A percentile compares a stretch with the other conserved stretches of the same genome.
phyloP scores from a whole-genome alignment of 2,888 invertebrate genomes.

The Stratiomys singularior region DNA sequence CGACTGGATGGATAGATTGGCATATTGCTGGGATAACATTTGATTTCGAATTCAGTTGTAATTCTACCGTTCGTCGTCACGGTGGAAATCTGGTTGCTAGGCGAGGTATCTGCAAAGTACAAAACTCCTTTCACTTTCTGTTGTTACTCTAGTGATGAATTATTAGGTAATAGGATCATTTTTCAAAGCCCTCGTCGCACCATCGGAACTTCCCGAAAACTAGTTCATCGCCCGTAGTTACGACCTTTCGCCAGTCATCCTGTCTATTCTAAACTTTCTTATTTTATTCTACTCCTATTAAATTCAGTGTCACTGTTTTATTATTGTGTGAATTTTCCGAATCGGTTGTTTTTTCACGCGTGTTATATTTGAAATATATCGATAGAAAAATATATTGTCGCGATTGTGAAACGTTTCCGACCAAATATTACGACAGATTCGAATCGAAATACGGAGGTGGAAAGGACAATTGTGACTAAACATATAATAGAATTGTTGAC shows the following conservation, averaged over 20 bases:
- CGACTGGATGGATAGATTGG: constrained; percentile 37
- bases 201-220: constrained; percentile 50
- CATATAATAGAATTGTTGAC: not conserved
- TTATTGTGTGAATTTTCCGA: constrained; percentile 16
- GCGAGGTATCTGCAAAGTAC: constrained; percentile 55
- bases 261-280: not conserved
- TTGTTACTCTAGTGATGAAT: constrained; percentile 52
- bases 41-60: constrained; percentile 67
- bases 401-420: not conserved
- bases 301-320: not conserved
- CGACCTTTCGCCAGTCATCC: constrained; percentile 51
- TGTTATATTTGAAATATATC: constrained; percentile 37
- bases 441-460: not conserved
- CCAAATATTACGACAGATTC: not conserved
- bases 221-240: constrained; percentile 57
- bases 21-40: constrained; percentile 66
- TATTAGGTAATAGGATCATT: constrained; percentile 55
- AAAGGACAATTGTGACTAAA: not conserved
- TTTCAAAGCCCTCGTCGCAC: constrained; percentile 50
- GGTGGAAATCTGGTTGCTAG: constrained; percentile 64
- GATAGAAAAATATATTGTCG: not conserved
- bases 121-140: constrained; percentile 56
- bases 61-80: constrained; percentile 66
- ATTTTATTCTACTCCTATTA: not conserved
- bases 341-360: constrained; percentile 5